Evolutionary conservation across 1,140 invertebrate genomes (phyloP).

Genomic region (Sarcophaga peregrina): DNA sequence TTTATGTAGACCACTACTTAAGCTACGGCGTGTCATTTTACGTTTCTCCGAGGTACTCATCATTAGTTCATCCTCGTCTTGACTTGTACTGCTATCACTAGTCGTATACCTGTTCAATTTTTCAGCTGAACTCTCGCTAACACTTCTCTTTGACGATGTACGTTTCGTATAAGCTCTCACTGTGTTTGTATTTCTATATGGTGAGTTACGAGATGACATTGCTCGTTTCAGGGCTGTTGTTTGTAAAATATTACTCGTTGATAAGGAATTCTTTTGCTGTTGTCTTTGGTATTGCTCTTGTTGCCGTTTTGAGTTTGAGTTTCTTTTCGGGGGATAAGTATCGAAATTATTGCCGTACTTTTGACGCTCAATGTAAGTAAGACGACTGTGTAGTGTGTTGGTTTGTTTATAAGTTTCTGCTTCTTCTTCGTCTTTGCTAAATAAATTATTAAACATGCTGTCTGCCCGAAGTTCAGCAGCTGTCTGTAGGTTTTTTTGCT

Average conservation of each 20-base stretch:
- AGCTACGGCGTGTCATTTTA: conserved; percentile 20
- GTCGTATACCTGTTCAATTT: conserved; percentile 46
- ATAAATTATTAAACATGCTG: conserved; percentile 31
- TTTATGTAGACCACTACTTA: conserved; percentile 29
- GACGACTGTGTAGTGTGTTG: not conserved
- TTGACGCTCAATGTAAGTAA: not conserved
- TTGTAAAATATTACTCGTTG: not conserved
- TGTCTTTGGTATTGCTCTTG: not conserved
- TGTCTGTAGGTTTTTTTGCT: not conserved
- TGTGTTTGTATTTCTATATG: not conserved
- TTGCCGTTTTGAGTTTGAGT: not conserved
- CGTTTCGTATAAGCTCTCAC: not conserved
- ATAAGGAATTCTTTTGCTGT: not conserved
- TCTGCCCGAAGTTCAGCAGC: conserved; percentile 26
- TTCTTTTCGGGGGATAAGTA: conserved; percentile 26
- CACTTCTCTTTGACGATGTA: conserved; percentile 48
- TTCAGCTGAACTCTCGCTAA: conserved; percentile 56
- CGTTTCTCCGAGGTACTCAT: not conserved
- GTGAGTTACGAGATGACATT: conserved; percentile 22
- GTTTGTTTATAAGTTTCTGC: not conserved
- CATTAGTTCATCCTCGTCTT: conserved; percentile 27
- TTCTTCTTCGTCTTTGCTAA: not conserved
- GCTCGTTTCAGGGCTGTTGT: not conserved
- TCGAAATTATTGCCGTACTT: conserved; percentile 5
- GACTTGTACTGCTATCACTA: conserved; percentile 9